Evolutionary conservation across 2,888 invertebrate genomes (phyloP).

Genomic region (Tortrix viridana): DNA sequence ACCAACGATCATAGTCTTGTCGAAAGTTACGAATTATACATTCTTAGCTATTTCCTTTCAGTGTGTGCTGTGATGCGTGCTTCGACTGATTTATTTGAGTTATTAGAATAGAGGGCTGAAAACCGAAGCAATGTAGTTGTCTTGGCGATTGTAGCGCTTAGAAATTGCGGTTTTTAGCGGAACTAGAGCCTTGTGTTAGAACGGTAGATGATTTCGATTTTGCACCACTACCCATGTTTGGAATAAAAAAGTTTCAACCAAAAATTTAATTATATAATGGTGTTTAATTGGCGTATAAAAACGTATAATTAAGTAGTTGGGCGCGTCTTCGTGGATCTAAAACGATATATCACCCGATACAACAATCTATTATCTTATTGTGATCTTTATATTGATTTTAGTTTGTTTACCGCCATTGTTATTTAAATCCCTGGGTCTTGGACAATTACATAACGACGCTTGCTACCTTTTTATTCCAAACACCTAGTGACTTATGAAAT

Average conservation of each 20-base stretch:
- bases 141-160: conserved; percentile 16
- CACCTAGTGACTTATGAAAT: conserved; percentile 52
- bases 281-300: too few species aligned
- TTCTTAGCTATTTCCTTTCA: conserved; percentile 35
- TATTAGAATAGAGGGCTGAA: conserved; percentile 46
- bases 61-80: conserved; percentile 64
- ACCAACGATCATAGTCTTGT: background rate
- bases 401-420: background rate
- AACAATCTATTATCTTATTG: background rate
- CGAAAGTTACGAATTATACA: background rate
- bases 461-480: conserved; percentile 5
- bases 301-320: too few species aligned
- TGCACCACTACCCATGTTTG: conserved; percentile 47
- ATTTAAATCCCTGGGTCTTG: background rate
- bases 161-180: conserved; percentile 9
- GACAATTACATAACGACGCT: background rate
- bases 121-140: conserved; percentile 26
- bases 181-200: conserved; percentile 14
- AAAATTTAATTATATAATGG: background rate
- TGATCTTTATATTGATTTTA: background rate
- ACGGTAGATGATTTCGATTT: conserved; percentile 17
- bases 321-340: too few species aligned
- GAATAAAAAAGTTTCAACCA: conserved; percentile 44
- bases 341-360: background rate
- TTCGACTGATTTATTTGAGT: conserved; percentile 66